Base-by-base conservation (phyloP, 2,888 invertebrate species). In the Calameuta filiformis region DNA sequence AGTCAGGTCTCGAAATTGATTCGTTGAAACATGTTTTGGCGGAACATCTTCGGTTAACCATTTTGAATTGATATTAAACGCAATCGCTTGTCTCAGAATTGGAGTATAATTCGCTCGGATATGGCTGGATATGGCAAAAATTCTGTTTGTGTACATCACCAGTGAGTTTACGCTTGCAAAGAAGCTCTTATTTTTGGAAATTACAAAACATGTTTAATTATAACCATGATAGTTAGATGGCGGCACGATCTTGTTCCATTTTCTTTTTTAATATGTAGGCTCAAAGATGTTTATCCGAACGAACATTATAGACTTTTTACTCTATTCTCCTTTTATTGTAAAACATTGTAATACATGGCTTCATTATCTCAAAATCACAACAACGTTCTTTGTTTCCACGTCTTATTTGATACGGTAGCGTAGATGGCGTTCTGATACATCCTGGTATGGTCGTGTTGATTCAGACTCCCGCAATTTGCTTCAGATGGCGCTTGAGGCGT, bases 11-110 rank as follows among this genome's bases (percentile, higher is more conserved):
- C 23, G 79, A 78, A 30, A 75, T 77, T 56, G 78, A 74, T 35
- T 77, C 78, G 69, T 82, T 82, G 73, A 80, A 82, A 69, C 82
- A 82, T 23, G 82, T 82, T 80, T 78, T 81, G 12, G 82, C 82
- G 23, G 79, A 77, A 79, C 82, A 82, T 69, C 80, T 69, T 31
- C 80, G 73, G 73, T 56, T 75, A 31, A 78, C 78, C 82, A 79
- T 80, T 74, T 80, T 74, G 34, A 71, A 56, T 23, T 23, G 9
- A 56, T 23, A 23, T 56, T 56, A 23, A 23, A 23, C 9, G 56
- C 15, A 56, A 23, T 56, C 23, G 23, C 23, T 9, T 56, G 23
- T 56, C 15, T 56, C 56, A 56, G 9, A 56, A 23, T 56, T 23
- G 23, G 23, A 23, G 23, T 6, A 9, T 56, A 56, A 23, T 56